These are phyloP conservation scores for Peromyscus eremicus DNA, from an alignment of 2,797 vertebrate species.

Conservation along the genomic window DNA sequence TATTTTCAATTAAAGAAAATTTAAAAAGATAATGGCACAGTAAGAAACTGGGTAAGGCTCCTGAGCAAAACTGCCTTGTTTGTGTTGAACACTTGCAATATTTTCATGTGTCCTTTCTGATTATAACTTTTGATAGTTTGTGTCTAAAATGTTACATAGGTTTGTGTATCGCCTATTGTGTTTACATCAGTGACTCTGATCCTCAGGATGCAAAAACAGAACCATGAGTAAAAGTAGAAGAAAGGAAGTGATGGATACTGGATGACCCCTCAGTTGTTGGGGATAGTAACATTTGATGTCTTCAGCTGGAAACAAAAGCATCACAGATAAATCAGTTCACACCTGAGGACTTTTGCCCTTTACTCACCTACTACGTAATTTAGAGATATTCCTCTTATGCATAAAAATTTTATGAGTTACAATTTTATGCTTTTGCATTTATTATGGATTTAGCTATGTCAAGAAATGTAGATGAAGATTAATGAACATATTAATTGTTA, in stretches of 20 bases:
- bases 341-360: background rate
- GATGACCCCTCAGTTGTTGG: background rate
- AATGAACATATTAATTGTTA: background rate
- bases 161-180: background rate
- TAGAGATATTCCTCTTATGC: background rate
- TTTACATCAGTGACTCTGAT: background rate
- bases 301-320: background rate
- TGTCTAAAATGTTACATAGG: background rate
- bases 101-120: background rate
- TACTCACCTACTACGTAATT: background rate
- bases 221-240: background rate
- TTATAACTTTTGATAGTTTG: background rate
- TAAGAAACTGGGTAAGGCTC: background rate
- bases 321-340: background rate
- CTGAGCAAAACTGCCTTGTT: conserved; percentile 2
- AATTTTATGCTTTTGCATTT: background rate
- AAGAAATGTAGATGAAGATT: no score
- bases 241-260: background rate
- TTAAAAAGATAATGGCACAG: background rate
- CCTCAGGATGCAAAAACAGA: background rate
- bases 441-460: background rate
- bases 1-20: background rate
- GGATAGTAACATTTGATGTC: background rate
- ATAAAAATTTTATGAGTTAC: background rate
- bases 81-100: background rate